Evolutionary conservation across 2,888 invertebrate genomes (phyloP), one percentile per base, ranked within the genome.

Genomic region (Therioaphis trifolii): DNA sequence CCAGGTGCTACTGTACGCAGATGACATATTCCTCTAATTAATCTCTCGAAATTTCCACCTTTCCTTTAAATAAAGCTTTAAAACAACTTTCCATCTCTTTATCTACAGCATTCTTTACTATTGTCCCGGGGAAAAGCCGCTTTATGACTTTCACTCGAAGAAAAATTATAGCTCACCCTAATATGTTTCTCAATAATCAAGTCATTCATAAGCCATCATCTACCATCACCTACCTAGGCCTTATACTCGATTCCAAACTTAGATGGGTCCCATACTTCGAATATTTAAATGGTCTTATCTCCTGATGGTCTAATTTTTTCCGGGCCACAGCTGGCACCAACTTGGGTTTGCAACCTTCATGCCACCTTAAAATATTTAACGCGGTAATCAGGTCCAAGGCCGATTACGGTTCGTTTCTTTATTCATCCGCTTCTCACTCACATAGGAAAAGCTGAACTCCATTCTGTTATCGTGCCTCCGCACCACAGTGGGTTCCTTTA

Each of bases 201-300:
- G 27, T 27, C 14, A 61, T 61, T 27, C 27, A 27, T n/a, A n/a
- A n/a, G 14, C 61, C 27, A 15, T 61, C 71, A 9, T 24, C 40
- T 12, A 46, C 71, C 4, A 12, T 71, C 24, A 71, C 46, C 15
- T 71, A 71, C 24, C 24, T 71, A 21, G 71, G 71, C 5, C 46
- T 46, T 24, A 71, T 15, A 12, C 71, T 71, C 24, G 46, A 71
- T 14, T 24, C 71, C 14, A 71, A 71, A 24, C 24, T 71, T 11
- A 71, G 71, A 49, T 71, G 49, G 71, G 24, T 71, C 21, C 71
- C 46, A 21, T 24, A 71, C 24, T 46, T 46, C 4, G 24, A 71
- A 71, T 71, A 21, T 24, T 46, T 71, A 15, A 4, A 24, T 12
- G 21, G 43, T 12, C 15, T 49, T 24, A 2, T 49, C n/a, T 71